These are phyloP conservation scores for Drosophila tsacasi DNA, from an alignment of 1,140 invertebrate genomes.

Conservation along the genomic window DNA sequence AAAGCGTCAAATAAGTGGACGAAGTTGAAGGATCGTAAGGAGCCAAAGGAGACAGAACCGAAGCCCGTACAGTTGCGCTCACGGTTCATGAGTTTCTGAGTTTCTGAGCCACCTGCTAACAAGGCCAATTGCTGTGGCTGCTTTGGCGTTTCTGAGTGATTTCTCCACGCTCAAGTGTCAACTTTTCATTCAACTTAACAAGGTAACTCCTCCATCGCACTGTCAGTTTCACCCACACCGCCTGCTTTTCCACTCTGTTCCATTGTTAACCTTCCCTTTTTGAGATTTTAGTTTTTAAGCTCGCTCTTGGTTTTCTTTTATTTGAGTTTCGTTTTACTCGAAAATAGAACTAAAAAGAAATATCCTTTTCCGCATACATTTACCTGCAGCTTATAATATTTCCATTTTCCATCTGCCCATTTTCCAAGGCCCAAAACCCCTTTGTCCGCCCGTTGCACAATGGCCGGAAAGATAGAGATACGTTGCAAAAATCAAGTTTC, in stretches of 20 bases:
- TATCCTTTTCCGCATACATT: constrained; percentile 34
- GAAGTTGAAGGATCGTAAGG: constrained; percentile 31
- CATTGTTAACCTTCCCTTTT: constrained; percentile 19
- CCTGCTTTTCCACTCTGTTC: not conserved
- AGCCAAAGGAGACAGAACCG: constrained; percentile 1
- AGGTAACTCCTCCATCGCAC: constrained; percentile 26
- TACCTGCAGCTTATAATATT: constrained; percentile 52
- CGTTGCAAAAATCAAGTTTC: too few relatives aligned
- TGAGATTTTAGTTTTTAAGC: constrained; percentile 45
- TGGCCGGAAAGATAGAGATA: too few relatives aligned
- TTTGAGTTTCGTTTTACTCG: constrained; percentile 39
- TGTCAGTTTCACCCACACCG: not conserved
- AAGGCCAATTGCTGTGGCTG: constrained; percentile 43
- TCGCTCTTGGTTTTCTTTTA: constrained; percentile 16
- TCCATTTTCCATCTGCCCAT: constrained; percentile 36
- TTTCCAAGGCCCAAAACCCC: constrained; percentile 24
- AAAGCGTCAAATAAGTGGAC: constrained; percentile 54
- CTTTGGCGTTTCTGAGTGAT: constrained; percentile 39
- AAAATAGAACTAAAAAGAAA: constrained; percentile 18
- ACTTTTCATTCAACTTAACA: constrained; percentile 42
- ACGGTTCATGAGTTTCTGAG: not conserved
- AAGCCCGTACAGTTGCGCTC: constrained; percentile 34
- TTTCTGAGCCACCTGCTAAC: constrained; percentile 33
- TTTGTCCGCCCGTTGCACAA: constrained; percentile 9
- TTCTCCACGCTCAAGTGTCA: constrained; percentile 38